A percentile compares a stretch with the other conserved stretches of the same genome.
phyloP scores from a whole-genome alignment of 2,797 vertebrate species.

The Poeciliopsis paucimaculata region DNA sequence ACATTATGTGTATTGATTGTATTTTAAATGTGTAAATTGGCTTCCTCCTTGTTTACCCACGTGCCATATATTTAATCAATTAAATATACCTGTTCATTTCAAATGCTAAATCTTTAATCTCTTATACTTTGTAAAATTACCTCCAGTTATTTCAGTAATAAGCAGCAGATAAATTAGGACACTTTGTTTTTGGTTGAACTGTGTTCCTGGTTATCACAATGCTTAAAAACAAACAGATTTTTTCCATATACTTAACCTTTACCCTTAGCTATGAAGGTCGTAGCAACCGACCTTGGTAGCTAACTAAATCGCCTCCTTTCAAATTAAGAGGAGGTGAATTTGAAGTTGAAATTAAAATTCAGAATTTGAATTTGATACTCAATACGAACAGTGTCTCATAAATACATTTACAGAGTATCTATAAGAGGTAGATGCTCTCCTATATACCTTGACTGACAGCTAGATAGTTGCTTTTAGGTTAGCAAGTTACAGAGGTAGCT shows the following conservation, averaged over 20 bases:
- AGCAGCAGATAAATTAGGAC: not conserved
- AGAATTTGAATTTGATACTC: too few species aligned
- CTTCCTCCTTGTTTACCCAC: not conserved
- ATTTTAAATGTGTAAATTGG: not conserved
- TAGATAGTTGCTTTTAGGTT: not conserved
- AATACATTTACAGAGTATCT: too few species aligned
- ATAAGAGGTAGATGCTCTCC: not conserved
- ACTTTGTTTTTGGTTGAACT: not conserved
- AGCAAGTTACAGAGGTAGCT: not conserved
- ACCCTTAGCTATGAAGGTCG: too few species aligned
- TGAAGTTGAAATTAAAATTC: too few species aligned
- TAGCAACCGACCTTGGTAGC: not conserved
- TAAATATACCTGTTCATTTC: not conserved
- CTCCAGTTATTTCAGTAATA: not conserved
- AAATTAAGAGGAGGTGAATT: too few species aligned
- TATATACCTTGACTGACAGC: not conserved
- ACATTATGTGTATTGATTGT: not conserved
- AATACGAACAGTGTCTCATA: too few species aligned
- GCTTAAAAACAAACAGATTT: not conserved
- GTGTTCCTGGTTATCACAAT: not conserved
- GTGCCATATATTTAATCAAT: not conserved
- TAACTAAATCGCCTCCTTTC: not conserved
- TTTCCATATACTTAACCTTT: too few species aligned
- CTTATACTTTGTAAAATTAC: too few species aligned
- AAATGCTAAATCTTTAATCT: not conserved